Conservation (phyloP, 2,888 invertebrate species). For the Drosophila pegasa region DNA sequence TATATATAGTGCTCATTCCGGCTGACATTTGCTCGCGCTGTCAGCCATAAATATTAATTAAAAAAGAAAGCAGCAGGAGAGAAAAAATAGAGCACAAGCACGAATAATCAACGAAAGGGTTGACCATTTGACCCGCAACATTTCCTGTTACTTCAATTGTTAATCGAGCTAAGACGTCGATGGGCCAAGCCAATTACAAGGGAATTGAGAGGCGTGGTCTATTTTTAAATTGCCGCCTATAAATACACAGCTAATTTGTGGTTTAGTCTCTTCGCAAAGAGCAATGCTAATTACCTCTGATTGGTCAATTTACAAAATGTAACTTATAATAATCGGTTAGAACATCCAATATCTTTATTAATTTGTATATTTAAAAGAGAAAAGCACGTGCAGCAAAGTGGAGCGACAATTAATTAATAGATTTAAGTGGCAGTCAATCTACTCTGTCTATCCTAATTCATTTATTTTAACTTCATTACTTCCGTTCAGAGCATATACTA, state of each 20-base stretch:
- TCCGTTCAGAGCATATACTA: background rate
- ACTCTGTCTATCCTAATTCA: no score
- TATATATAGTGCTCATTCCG: background rate
- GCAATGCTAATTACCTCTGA: background rate
- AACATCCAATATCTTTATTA: background rate
- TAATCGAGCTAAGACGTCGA: constrained; percentile 23
- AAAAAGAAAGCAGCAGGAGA: constrained; percentile 14
- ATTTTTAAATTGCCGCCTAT: constrained; percentile 39
- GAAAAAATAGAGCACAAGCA: constrained; percentile 18
- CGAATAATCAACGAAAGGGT: constrained; percentile 61
- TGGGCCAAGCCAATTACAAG: constrained; percentile 5
- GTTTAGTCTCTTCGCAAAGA: background rate
- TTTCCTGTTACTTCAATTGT: constrained; percentile 54
- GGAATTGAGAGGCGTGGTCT: constrained; percentile 15
- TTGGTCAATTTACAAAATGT: background rate
- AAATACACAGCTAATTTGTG: constrained; percentile 20
- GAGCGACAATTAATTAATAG: background rate
- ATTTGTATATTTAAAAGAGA: background rate
- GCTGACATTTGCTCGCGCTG: constrained; percentile 17
- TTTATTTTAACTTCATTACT: background rate
- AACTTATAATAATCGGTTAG: background rate
- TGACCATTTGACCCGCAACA: constrained; percentile 43
- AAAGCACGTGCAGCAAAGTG: background rate
- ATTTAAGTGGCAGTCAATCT: background rate
- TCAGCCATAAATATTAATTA: constrained; percentile 58